Conservation (phyloP, 2,797 vertebrate species). For the Pangasius sanitwongsei region DNA sequence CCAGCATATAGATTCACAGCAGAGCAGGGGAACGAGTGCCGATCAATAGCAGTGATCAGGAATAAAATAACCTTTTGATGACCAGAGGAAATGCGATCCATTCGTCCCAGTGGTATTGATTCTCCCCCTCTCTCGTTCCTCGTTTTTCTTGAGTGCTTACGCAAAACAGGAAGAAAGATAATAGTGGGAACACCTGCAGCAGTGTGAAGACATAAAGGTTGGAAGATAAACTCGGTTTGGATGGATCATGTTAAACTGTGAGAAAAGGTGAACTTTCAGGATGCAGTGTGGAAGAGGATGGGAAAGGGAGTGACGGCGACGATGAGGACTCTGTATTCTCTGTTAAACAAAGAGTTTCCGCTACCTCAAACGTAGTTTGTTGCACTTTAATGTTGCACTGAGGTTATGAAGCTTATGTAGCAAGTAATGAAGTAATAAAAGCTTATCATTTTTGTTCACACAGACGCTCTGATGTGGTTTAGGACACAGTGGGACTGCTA, state of each 20-base stretch:
- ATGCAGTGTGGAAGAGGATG: not conserved
- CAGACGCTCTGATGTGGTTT: conserved; percentile 3
- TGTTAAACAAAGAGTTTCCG: not conserved
- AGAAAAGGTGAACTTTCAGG: not conserved
- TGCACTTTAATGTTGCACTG: not conserved
- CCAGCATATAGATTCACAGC: conserved; percentile 67
- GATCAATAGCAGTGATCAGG: conserved; percentile 89
- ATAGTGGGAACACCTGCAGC: conserved; percentile 19
- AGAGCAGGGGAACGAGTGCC: conserved; percentile 66
- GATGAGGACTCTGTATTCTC: not conserved
- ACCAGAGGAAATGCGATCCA: conserved; percentile 84
- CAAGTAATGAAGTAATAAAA: conserved; percentile 4
- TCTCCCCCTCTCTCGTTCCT: conserved; percentile 60
- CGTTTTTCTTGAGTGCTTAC: conserved; percentile 15
- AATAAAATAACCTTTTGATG: conserved; percentile 95
- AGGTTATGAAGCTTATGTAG: not conserved
- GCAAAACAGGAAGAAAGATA: conserved; percentile 17
- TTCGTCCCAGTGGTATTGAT: conserved; percentile 85
- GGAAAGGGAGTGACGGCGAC: not conserved
- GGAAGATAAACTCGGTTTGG: not conserved
- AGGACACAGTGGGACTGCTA: not conserved
- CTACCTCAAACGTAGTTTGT: not conserved
- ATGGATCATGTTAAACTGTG: not conserved
- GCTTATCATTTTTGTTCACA: not conserved
- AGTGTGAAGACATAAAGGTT: not conserved